Percentiles rank a stretch among this genome's conserved stretches.
These are phyloP conservation scores for Latrodectus elegans DNA, from an alignment of 2,888 invertebrate species.

Conservation along the genomic window DNA sequence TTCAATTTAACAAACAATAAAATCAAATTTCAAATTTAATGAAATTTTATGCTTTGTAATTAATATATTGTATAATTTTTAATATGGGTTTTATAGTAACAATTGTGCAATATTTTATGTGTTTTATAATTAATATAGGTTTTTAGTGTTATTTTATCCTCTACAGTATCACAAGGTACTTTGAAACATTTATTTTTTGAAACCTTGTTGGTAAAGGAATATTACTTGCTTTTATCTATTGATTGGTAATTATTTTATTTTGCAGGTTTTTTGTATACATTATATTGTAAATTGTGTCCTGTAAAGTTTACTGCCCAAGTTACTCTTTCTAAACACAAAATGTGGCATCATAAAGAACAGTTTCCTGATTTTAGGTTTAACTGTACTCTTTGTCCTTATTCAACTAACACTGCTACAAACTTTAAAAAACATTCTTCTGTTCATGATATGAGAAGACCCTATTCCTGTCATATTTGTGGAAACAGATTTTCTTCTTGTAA, in stretches of 20 bases:
- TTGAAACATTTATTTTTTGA: too few species aligned
- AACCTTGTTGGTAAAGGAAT: too few species aligned
- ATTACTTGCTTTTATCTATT: too few species aligned
- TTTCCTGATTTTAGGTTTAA: slow-evolving; percentile 13
- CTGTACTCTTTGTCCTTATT: slow-evolving; percentile 34
- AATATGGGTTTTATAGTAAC: too few species aligned
- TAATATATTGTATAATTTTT: too few species aligned
- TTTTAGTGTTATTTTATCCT: too few species aligned
- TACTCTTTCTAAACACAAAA: slow-evolving; percentile 32
- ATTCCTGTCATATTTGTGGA: slow-evolving; percentile 34
- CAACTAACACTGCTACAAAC: slow-evolving; percentile 49
- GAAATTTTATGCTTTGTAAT: too few species aligned
- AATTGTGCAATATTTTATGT: too few species aligned
- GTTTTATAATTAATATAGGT: too few species aligned
- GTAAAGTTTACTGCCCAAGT: slow-evolving; percentile 22
- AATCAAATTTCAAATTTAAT: too few species aligned
- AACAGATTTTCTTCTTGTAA: slow-evolving; percentile 35
- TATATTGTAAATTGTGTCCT: neutral
- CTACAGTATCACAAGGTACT: too few species aligned
- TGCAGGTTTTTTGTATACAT: neutral
- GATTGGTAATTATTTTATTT: neutral
- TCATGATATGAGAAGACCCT: slow-evolving; percentile 32
- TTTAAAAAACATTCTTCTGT: slow-evolving; percentile 45
- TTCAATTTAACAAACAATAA: too few species aligned
- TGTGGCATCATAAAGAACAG: slow-evolving; percentile 43